These are phyloP conservation scores for Gandaritis pyraliata DNA, from an alignment of 2,888 invertebrate species.

Conservation along the genomic window DNA sequence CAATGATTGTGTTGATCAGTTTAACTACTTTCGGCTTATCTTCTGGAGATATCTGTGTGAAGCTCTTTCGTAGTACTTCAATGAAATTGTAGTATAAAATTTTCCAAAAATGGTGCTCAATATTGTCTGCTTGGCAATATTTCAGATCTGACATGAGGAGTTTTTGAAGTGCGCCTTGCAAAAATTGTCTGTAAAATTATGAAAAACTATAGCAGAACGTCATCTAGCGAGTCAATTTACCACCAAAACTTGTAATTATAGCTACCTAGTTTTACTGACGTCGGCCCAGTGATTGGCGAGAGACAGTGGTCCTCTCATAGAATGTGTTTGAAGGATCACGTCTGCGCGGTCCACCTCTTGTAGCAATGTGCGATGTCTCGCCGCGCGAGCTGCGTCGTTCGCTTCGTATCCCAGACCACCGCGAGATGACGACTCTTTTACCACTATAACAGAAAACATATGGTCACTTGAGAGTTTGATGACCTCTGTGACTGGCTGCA, in stretches of 20 bases:
- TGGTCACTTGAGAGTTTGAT: not conserved
- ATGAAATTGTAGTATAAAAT: constrained; percentile 94
- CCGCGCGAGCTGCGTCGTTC: constrained; percentile 85
- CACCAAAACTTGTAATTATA: constrained; percentile 3
- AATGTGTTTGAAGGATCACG: constrained; percentile 86
- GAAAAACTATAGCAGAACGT: not conserved
- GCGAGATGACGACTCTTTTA: constrained; percentile 56
- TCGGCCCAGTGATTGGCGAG: constrained; percentile 87
- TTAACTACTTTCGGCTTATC: constrained; percentile 87
- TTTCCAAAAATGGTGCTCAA: constrained; percentile 97
- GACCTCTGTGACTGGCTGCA: too few species aligned
- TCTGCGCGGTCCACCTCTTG: constrained; percentile 88
- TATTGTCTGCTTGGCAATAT: constrained; percentile 93
- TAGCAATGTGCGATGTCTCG: constrained; percentile 85
- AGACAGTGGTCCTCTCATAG: constrained; percentile 80
- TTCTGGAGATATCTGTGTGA: constrained; percentile 84
- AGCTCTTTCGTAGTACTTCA: constrained; percentile 90
- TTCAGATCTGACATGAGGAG: constrained; percentile 91
- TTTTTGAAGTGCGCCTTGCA: constrained; percentile 88
- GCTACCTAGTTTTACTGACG: constrained; percentile 84
- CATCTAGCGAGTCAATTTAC: too few species aligned
- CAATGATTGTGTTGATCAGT: constrained; percentile 88
- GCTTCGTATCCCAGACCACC: constrained; percentile 68
- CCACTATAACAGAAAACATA: constrained; percentile 17
- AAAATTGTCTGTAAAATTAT: constrained; percentile 73